Conservation (phyloP, 2,797 vertebrate genomes). For the Lophius americanus region DNA sequence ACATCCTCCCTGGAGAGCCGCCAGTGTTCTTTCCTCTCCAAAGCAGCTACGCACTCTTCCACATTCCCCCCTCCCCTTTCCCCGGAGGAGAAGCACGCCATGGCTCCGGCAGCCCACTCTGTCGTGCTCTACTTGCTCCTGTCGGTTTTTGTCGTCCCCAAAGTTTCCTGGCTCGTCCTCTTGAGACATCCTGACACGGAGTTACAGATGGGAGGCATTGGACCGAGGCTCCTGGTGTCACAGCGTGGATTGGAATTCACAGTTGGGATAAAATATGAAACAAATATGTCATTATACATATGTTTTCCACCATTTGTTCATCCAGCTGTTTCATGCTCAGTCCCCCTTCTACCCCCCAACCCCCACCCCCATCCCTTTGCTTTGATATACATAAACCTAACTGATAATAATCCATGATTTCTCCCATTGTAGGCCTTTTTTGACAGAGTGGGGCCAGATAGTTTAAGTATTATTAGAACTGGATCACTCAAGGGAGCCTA, state of each 20-base stretch:
- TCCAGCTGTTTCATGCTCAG: slow-evolving; percentile 65
- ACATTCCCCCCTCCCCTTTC: slow-evolving; percentile 59
- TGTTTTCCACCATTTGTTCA: slow-evolving; percentile 70
- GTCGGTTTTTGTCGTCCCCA: slow-evolving; percentile 71
- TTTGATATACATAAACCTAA: slow-evolving; percentile 38
- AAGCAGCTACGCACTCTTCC: slow-evolving; percentile 58
- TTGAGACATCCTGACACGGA: slow-evolving; percentile 76
- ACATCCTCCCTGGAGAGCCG: slow-evolving; percentile 64
- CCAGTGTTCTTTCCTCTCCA: slow-evolving; percentile 52
- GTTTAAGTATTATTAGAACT: slow-evolving; percentile 21
- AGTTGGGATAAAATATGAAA: slow-evolving; percentile 78
- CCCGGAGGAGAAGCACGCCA: slow-evolving; percentile 62
- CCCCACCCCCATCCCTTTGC: slow-evolving; percentile 21
- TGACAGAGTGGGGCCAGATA: slow-evolving; percentile 19
- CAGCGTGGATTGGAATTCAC: slow-evolving; percentile 80
- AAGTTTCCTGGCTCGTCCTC: slow-evolving; percentile 73
- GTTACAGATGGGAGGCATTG: slow-evolving; percentile 82
- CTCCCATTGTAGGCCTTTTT: slow-evolving; percentile 27
- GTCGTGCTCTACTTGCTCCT: slow-evolving; percentile 81
- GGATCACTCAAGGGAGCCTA: slow-evolving; percentile 17
- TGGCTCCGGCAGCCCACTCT: slow-evolving; percentile 72
- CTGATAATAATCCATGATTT: slow-evolving; percentile 46
- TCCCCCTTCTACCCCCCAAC: not conserved
- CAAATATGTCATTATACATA: slow-evolving; percentile 76
- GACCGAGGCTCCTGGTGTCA: slow-evolving; percentile 80